These are phyloP conservation scores for Zapus hudsonius DNA, from an alignment of 2,113 vertebrate genomes.

Conservation along the genomic window DNA sequence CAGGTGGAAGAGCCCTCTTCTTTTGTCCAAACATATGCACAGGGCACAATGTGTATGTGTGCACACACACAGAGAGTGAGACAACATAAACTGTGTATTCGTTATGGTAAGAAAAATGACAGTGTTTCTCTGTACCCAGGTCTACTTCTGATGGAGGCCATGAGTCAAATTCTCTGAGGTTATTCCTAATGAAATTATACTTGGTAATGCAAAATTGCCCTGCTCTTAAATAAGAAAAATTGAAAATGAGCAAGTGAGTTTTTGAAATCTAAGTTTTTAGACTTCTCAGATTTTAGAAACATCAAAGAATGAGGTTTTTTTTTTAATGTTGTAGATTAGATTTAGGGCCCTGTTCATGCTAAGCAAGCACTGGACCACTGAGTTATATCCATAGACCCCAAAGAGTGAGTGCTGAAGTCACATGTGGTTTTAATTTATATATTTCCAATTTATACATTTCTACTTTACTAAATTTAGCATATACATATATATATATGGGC, in stretches of 20 bases:
- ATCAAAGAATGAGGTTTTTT: background rate
- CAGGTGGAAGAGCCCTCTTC: too few species aligned
- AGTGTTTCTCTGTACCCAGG: too few species aligned
- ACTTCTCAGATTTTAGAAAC: background rate
- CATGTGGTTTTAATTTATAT: background rate
- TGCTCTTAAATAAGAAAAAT: background rate
- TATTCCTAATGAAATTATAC: background rate
- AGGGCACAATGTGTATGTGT: too few species aligned
- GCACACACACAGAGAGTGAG: too few species aligned
- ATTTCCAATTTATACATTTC: too few species aligned
- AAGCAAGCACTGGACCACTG: too few species aligned
- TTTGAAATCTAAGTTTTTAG: background rate
- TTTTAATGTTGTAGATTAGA: background rate
- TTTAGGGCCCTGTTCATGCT: background rate
- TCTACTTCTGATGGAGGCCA: background rate
- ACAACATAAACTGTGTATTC: too few species aligned
- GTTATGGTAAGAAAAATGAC: too few species aligned
- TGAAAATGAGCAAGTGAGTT: background rate
- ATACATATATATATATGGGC: background rate
- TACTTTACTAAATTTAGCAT: too few species aligned
- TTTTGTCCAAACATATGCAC: too few species aligned
- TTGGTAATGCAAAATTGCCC: constrained; percentile 20
- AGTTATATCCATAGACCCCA: background rate
- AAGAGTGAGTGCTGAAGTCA: background rate
- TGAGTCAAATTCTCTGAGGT: background rate